phyloP scores from a whole-genome alignment of 2,797 vertebrate species.

The Sebastiscus albofasciatus region DNA sequence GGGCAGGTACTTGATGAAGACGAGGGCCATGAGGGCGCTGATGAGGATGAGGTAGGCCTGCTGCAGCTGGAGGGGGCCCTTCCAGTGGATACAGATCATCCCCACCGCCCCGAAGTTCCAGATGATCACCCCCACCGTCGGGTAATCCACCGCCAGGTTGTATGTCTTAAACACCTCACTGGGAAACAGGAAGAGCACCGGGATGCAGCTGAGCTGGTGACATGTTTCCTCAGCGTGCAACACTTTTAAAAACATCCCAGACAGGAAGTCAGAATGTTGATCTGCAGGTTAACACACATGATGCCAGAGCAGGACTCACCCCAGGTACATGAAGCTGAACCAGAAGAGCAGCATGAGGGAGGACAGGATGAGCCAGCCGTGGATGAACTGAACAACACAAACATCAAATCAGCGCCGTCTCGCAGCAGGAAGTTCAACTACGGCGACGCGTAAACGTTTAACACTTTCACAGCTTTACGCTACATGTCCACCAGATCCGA shows the following conservation, averaged over 20 bases:
- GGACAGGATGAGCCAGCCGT: conserved; percentile 96
- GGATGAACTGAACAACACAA: conserved; percentile 88
- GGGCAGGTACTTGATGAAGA: conserved; percentile 97
- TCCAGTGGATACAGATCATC: conserved; percentile 98
- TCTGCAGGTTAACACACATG: not conserved
- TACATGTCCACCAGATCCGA: not conserved
- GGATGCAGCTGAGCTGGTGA: not conserved
- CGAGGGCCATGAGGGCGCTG: conserved; percentile 95
- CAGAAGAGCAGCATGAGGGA: conserved; percentile 96
- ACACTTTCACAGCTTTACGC: not conserved
- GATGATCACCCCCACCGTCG: conserved; percentile 89
- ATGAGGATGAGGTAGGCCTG: conserved; percentile 97
- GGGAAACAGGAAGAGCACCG: not conserved
- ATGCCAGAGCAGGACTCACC: conserved; percentile 81
- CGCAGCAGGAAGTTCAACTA: not conserved
- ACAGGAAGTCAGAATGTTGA: not conserved
- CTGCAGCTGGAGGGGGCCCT: conserved; percentile 92
- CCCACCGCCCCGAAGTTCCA: conserved; percentile 98
- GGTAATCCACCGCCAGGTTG: conserved; percentile 95
- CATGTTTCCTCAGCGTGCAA: not conserved
- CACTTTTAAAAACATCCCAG: not conserved
- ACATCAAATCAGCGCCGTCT: not conserved
- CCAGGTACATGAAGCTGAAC: conserved; percentile 95
- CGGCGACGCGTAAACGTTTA: not conserved
- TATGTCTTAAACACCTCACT: conserved; percentile 96